Percentiles rank a stretch among this genome's conserved stretches.
phyloP scores from a whole-genome alignment of 2,888 invertebrate genomes.

The Diloba caeruleocephala region DNA sequence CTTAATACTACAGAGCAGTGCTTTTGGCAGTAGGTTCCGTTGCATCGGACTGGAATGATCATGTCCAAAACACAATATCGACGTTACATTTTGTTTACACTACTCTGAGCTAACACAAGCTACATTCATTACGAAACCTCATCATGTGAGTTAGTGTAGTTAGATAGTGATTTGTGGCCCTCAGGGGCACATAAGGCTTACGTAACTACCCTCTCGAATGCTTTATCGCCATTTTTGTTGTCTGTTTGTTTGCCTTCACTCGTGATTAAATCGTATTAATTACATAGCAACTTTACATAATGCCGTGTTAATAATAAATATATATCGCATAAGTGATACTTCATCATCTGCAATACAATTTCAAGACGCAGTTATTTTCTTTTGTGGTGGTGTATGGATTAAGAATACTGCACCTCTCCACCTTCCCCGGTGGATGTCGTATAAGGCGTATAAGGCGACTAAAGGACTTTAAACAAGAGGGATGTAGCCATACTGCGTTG shows the following conservation, averaged over 20 bases:
- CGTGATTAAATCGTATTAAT: conserved; percentile 1
- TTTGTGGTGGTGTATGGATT: too few relatives aligned
- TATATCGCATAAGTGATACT: too few relatives aligned
- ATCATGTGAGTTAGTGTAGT: conserved; percentile 60
- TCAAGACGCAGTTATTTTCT: too few relatives aligned
- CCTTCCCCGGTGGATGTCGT: too few relatives aligned
- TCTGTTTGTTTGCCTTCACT: conserved; percentile 15
- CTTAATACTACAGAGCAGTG: conserved; percentile 10
- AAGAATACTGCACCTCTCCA: too few relatives aligned
- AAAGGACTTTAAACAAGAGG: too few relatives aligned
- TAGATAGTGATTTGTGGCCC: conserved; percentile 63
- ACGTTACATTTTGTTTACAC: conserved; percentile 38
- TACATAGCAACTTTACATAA: not conserved
- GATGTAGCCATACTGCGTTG: too few relatives aligned
- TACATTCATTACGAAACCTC: conserved; percentile 64
- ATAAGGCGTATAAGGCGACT: too few relatives aligned
- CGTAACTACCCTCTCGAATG: conserved; percentile 45
- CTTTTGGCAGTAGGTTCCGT: conserved; percentile 20
- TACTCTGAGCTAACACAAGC: conserved; percentile 41
- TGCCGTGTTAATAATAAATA: too few relatives aligned
- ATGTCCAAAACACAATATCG: conserved; percentile 42
- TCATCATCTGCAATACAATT: too few relatives aligned
- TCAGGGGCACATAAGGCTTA: conserved; percentile 57
- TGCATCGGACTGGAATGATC: conserved; percentile 26
- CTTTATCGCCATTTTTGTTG: conserved; percentile 47